Conservation (phyloP, 2,113 vertebrate species). For the Gobiocypris rarus region DNA sequence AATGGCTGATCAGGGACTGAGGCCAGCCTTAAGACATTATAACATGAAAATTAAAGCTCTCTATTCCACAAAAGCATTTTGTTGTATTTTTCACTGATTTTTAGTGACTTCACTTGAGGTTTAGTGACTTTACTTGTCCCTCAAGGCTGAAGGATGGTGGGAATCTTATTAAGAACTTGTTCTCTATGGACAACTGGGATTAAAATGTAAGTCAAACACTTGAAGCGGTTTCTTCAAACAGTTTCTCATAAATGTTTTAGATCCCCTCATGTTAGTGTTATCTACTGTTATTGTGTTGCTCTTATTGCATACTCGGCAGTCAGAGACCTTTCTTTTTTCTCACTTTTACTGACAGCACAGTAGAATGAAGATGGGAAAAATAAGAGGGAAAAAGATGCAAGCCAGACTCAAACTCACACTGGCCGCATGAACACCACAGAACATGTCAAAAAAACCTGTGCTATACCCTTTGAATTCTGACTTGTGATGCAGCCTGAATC, state of each 20-base stretch:
- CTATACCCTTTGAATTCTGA: too few relatives aligned
- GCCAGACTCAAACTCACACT: neutral
- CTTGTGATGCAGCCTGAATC: too few relatives aligned
- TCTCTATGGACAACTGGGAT: neutral
- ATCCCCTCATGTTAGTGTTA: neutral
- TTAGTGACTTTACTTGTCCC: neutral
- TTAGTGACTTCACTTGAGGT: neutral
- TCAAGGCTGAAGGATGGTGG: neutral
- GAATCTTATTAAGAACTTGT: neutral
- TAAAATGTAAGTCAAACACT: neutral
- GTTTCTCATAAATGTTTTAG: neutral
- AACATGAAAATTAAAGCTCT: constrained; percentile 9
- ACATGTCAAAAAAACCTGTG: neutral
- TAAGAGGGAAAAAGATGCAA: neutral
- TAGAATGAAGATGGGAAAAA: neutral
- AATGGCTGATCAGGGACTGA: constrained; percentile 26
- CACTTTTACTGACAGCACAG: neutral
- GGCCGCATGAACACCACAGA: neutral
- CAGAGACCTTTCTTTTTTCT: neutral
- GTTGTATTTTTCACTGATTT: neutral
- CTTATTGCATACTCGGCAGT: neutral
- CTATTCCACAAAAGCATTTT: neutral
- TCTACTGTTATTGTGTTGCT: neutral
- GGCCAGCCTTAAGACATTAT: neutral
- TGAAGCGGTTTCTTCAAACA: neutral